Conservation (phyloP, 2,888 invertebrate genomes). For the Drosophila birchii region DNA sequence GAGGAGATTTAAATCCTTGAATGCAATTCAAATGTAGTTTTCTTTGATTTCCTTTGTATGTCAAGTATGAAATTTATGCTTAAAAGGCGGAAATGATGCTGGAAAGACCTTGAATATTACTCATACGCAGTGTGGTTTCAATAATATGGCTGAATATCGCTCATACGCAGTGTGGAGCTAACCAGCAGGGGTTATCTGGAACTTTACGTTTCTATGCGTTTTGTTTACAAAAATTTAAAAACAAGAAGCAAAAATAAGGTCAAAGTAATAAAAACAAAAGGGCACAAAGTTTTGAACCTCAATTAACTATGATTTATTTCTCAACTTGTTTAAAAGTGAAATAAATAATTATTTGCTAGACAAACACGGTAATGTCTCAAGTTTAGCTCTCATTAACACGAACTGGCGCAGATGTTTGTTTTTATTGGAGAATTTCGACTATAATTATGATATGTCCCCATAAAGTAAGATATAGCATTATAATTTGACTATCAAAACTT, state of each 20-base stretch:
- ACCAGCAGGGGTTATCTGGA: neutral
- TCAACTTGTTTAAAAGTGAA: neutral
- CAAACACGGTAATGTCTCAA: neutral
- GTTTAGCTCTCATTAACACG: neutral
- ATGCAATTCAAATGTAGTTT: neutral
- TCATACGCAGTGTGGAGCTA: too few species aligned
- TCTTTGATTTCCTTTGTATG: slow-evolving; percentile 1
- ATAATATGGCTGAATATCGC: neutral
- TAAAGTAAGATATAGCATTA: slow-evolving; percentile 1
- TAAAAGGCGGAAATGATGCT: neutral
- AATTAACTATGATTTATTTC: neutral
- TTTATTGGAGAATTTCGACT: neutral
- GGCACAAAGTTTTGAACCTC: neutral
- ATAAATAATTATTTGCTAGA: neutral
- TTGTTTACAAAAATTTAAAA: neutral
- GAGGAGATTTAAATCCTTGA: neutral
- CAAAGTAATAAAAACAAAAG: neutral
- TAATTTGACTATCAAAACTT: slow-evolving; percentile 8
- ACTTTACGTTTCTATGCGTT: neutral
- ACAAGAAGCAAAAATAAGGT: neutral
- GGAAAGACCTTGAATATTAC: slow-evolving; percentile 27
- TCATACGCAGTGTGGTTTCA: slow-evolving; percentile 31
- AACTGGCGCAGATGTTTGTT: neutral
- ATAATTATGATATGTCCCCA: neutral
- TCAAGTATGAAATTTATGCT: neutral